A percentile compares a stretch with the other conserved stretches of the same genome.
Conservation (phyloP, 2,888 invertebrate genomes). For the Chloroclysta siterata region DNA sequence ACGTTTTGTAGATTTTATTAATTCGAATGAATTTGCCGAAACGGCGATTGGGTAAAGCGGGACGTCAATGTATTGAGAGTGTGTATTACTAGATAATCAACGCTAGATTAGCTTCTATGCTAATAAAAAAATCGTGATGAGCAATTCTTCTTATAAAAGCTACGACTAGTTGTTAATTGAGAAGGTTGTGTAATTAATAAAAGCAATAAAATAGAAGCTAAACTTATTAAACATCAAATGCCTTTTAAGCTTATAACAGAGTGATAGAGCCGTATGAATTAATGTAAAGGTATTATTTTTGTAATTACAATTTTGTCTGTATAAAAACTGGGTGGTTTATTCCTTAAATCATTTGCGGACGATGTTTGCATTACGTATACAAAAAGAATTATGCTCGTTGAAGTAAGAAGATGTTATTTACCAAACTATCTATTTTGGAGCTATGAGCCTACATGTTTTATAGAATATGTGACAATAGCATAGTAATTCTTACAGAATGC, state of each 20-base stretch:
- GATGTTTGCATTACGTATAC: not conserved
- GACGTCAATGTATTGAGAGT: slow-evolving; percentile 4
- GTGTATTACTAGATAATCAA: slow-evolving; percentile 1
- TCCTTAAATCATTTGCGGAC: slow-evolving; percentile 4
- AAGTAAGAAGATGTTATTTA: slow-evolving; percentile 13
- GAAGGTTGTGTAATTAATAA: slow-evolving; percentile 26
- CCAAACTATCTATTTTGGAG: not conserved
- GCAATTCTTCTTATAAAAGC: slow-evolving; percentile 8
- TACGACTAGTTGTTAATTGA: slow-evolving; percentile 20
- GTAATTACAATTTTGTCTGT: slow-evolving; percentile 13
- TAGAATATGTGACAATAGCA: slow-evolving; percentile 7
- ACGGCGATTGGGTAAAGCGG: slow-evolving; percentile 3
- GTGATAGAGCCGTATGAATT: slow-evolving; percentile 12
- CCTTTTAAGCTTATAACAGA: slow-evolving; percentile 8
- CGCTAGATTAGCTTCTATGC: slow-evolving; percentile 9
- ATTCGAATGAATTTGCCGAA: slow-evolving; percentile 4
- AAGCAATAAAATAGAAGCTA: slow-evolving; percentile 7
- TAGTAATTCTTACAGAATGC: slow-evolving; percentile 6
- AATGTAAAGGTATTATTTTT: slow-evolving; percentile 21
- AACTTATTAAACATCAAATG: not conserved
- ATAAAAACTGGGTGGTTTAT: slow-evolving; percentile 10
- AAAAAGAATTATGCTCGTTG: not conserved
- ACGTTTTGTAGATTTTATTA: slow-evolving; percentile 3
- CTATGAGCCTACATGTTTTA: not conserved
- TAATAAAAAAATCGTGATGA: slow-evolving; percentile 4